Percentiles rank a stretch among this genome's conserved stretches.
Evolutionary conservation across 1,140 invertebrate species (phyloP).

Genomic region (Diorhabda elongata): DNA sequence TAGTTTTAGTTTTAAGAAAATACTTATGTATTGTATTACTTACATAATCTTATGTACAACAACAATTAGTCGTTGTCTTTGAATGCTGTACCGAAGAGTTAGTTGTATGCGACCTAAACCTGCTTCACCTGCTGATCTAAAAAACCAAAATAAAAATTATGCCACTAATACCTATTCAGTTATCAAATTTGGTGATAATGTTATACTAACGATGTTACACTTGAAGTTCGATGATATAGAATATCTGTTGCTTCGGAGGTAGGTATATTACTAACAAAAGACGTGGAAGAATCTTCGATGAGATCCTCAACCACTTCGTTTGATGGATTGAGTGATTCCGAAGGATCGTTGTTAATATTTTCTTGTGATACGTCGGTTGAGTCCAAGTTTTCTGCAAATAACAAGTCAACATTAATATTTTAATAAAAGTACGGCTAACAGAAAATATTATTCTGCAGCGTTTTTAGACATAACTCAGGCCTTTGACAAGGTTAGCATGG

Average conservation of each 20-base stretch:
- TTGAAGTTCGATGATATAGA: constrained; percentile 49
- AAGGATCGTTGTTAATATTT: too few relatives aligned
- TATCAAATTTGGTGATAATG: too few relatives aligned
- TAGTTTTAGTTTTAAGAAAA: neutral
- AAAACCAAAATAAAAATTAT: constrained; percentile 15
- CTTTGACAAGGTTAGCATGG: too few relatives aligned
- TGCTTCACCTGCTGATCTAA: constrained; percentile 59
- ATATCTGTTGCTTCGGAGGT: constrained; percentile 25
- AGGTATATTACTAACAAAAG: constrained; percentile 20
- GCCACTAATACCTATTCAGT: neutral
- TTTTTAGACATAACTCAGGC: too few relatives aligned
- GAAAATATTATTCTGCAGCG: too few relatives aligned
- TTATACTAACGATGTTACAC: constrained; percentile 48
- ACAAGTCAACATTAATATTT: too few relatives aligned
- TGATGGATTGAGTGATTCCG: too few relatives aligned
- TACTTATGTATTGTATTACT: constrained; percentile 46
- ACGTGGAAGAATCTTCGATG: constrained; percentile 40
- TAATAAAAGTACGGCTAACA: too few relatives aligned
- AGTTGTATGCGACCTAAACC: constrained; percentile 78
- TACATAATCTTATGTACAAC: constrained; percentile 86
- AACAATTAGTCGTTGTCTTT: constrained; percentile 73
- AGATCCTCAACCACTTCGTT: constrained; percentile 34
- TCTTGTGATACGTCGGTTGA: too few relatives aligned
- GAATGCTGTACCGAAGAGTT: constrained; percentile 79
- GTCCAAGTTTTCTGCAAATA: too few relatives aligned